Percentiles rank a stretch among this genome's conserved stretches.
These are phyloP conservation scores for Eupithecia abbreviata DNA, from an alignment of 2,888 invertebrate genomes.

Conservation along the genomic window DNA sequence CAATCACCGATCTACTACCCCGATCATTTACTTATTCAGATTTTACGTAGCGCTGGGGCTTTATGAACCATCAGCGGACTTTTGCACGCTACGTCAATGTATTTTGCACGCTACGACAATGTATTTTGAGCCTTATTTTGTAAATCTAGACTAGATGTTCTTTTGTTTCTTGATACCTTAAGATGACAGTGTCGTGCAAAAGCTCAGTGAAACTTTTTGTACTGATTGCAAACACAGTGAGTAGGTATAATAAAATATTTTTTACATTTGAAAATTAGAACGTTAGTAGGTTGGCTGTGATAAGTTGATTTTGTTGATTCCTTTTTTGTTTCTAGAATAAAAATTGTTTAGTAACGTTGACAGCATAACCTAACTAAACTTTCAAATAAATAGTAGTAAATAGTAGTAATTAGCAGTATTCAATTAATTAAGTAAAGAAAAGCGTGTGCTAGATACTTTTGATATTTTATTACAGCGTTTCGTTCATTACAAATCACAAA, in stretches of 20 bases:
- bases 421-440: neutral
- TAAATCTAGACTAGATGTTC: neutral
- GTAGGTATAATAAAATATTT: neutral
- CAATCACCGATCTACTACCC: conserved; percentile 70
- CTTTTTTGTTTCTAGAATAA: neutral
- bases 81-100: conserved; percentile 22
- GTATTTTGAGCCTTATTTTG: conserved; percentile 4
- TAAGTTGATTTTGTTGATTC: neutral
- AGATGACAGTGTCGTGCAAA: neutral
- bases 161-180: neutral
- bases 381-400: neutral
- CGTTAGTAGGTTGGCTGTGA: neutral
- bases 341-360: neutral
- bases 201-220: neutral
- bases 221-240: neutral
- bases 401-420: too few species aligned
- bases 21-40: conserved; percentile 74
- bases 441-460: neutral
- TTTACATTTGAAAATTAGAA: too few species aligned
- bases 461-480: neutral
- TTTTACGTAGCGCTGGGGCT: conserved; percentile 63
- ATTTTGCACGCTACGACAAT: conserved; percentile 13
- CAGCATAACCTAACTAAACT: neutral
- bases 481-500: neutral
- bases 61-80: conserved; percentile 59